phyloP scores from a whole-genome alignment of 2,113 vertebrate species.

The Orthonyx spaldingii region DNA sequence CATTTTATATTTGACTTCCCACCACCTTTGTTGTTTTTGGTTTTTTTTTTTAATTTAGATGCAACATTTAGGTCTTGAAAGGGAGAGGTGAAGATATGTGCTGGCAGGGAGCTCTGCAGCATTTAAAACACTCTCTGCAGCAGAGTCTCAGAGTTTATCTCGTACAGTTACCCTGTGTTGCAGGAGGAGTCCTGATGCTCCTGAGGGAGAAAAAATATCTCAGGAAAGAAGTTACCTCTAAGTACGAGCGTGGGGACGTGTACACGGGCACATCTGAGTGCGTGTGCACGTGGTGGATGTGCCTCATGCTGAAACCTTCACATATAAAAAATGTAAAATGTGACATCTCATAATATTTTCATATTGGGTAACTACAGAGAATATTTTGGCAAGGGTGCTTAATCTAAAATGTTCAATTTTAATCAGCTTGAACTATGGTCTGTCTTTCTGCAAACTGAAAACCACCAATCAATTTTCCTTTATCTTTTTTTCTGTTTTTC shows the following conservation, averaged over 20 bases:
- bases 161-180: neutral
- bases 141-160: slow-evolving; percentile 22
- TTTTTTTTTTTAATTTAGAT: neutral
- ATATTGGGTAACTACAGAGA: slow-evolving; percentile 80
- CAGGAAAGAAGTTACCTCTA: slow-evolving; percentile 20
- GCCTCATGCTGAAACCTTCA: neutral
- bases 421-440: slow-evolving; percentile 88
- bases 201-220: slow-evolving; percentile 30
- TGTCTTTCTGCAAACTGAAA: slow-evolving; percentile 90
- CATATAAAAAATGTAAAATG: slow-evolving; percentile 60
- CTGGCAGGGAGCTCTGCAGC: neutral
- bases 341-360: slow-evolving; percentile 76
- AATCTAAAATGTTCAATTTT: slow-evolving; percentile 87
- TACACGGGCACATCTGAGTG: neutral
- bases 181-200: neutral
- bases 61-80: neutral
- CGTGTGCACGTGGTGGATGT: neutral
- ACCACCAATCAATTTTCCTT: slow-evolving; percentile 89
- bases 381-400: slow-evolving; percentile 82
- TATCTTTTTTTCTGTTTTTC: slow-evolving; percentile 84
- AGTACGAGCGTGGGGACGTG: neutral
- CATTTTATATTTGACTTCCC: neutral
- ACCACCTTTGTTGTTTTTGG: too few relatives aligned
- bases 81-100: neutral
- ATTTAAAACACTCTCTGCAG: neutral